Percentiles rank a stretch among this genome's conserved stretches.
Evolutionary conservation across 2,797 vertebrate genomes (phyloP).

Genomic region (Girardinus metallicus): DNA sequence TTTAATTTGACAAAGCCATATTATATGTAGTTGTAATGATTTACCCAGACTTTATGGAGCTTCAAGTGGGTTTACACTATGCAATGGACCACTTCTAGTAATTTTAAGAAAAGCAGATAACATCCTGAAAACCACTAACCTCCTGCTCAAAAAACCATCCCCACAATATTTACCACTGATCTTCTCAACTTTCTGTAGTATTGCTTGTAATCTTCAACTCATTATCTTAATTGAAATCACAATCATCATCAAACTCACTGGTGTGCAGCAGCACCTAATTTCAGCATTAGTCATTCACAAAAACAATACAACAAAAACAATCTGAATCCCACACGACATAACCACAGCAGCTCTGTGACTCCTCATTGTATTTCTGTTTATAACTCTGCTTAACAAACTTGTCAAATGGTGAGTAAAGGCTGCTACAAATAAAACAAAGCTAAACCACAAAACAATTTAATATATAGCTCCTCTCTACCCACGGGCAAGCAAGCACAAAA

Average conservation of each 20-base stretch:
- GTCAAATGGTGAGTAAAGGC: conserved; percentile 29
- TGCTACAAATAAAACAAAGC: conserved; percentile 44
- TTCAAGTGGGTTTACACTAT: background rate
- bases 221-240: conserved; percentile 30
- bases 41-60: background rate
- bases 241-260: conserved; percentile 15
- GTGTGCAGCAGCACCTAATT: conserved; percentile 8
- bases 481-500: conserved; percentile 47
- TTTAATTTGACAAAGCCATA: background rate
- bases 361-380: conserved; percentile 7
- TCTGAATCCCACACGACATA: conserved; percentile 8
- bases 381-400: conserved; percentile 48
- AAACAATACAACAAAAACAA: conserved; percentile 12
- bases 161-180: background rate
- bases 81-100: background rate
- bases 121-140: background rate
- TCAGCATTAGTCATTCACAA: conserved; percentile 9
- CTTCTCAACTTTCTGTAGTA: conserved; percentile 1
- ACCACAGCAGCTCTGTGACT: conserved; percentile 11
- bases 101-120: background rate
- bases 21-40: background rate
- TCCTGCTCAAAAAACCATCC: background rate
- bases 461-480: conserved; percentile 44
- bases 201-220: conserved; percentile 5
- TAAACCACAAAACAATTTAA: conserved; percentile 52